Evolutionary conservation across 2,888 invertebrate species (phyloP), one percentile per base, ranked within the genome.

Genomic region (Protophormia terraenovae): DNA sequence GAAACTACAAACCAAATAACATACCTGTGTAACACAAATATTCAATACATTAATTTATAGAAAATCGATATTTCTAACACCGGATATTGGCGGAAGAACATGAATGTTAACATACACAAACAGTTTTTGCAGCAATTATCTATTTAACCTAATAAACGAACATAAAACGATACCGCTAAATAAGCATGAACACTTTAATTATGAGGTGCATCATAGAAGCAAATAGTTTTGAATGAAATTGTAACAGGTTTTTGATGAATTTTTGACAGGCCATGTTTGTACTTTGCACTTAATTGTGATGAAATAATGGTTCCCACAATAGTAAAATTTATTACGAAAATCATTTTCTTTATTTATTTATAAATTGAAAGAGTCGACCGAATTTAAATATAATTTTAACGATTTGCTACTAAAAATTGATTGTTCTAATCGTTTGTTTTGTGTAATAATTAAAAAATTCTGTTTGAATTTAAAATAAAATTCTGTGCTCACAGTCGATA

Each of bases 171-270:
- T 14, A 22, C 64, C 72, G 72, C 72, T 64, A 64, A 64, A 19
- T 55, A 72, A 53, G 16, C 79, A 79, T 41, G 38, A 72, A 72
- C 24, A 79, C 1, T 22, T 72, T 72, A 72, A 79, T 64, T 79
- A 8, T 16, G 16, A 22, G 22, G 16, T 64, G 19, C 1, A 55
- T 8, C 7, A 6, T 12, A 22, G 16, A 41, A 16, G 3, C 22
- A 50, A 50, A 19, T 22, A 12, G 22, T 2, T 2, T 19, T 22
- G 2, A 50, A 50, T 29, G 29, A 41, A 41, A 72, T 38, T 22
- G n/a, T 60, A 72, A 60, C 72, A 72, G 72, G 45, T 72, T 58
- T 41, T 60, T 72, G 72, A 72, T 24, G 72, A 12, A 41, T 45
- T 58, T 45, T 47, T 71, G 41, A n/a, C 71, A 58, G 41, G 16